A percentile compares a stretch with the other conserved stretches of the same genome.
These are phyloP conservation scores for Periparus ater DNA, from an alignment of 2,797 vertebrate genomes.

Conservation along the genomic window DNA sequence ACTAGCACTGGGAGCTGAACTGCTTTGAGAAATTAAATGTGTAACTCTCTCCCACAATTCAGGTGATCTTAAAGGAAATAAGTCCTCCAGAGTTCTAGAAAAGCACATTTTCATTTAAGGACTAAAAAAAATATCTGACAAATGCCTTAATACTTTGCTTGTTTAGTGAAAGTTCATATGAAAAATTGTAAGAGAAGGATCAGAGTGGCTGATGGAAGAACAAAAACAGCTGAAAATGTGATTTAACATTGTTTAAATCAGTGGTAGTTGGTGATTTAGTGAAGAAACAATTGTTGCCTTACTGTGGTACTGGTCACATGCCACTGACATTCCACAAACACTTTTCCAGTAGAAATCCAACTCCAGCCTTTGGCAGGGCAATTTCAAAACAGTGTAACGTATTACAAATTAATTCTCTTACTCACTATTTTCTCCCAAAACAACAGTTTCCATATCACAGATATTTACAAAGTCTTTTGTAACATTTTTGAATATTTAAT, in stretches of 20 bases:
- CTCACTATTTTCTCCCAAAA: conserved; percentile 4
- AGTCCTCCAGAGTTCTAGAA: background rate
- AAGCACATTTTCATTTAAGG: background rate
- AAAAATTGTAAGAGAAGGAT: background rate
- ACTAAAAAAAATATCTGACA: conserved; percentile 17
- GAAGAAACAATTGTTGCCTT: background rate
- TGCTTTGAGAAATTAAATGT: background rate
- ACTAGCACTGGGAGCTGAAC: background rate
- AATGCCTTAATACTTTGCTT: conserved; percentile 10
- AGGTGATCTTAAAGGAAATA: background rate
- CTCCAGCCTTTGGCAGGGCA: conserved; percentile 32
- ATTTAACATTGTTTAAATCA: background rate
- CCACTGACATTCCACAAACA: background rate
- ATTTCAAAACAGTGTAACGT: background rate
- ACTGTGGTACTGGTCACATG: background rate
- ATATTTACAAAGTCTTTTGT: background rate
- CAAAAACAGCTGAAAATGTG: conserved; percentile 3
- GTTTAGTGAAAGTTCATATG: background rate
- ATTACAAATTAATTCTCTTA: background rate
- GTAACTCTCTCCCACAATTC: background rate
- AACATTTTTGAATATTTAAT: background rate
- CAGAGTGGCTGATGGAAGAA: background rate
- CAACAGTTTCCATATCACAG: background rate
- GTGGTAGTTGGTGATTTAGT: background rate
- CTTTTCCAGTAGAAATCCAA: background rate